phyloP scores from a whole-genome alignment of 2,888 invertebrate genomes.

The Drosophila affinis region DNA sequence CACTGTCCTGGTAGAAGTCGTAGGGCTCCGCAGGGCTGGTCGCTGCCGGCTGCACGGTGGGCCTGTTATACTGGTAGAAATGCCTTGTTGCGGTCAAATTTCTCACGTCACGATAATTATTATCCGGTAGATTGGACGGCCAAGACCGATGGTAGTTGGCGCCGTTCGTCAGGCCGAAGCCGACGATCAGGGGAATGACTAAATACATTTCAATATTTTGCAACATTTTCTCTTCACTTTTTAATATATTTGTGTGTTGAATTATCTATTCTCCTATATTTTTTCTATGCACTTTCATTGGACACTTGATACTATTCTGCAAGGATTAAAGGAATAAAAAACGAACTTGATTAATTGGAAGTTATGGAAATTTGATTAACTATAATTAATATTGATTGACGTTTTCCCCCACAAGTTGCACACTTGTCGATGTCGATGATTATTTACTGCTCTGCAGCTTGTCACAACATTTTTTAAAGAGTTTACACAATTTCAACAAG shows the following conservation, averaged over 20 bases:
- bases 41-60: constrained; percentile 9
- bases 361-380: not conserved
- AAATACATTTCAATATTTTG: constrained; percentile 16
- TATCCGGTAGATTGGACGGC: not conserved
- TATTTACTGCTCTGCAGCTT: constrained; percentile 14
- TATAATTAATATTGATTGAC: constrained; percentile 10
- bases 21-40: not conserved
- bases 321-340: constrained; percentile 7
- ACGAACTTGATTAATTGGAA: not conserved
- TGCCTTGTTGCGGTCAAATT: constrained; percentile 20
- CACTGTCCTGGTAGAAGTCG: constrained; percentile 6
- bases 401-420: not conserved
- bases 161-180: not conserved
- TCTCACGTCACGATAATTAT: constrained; percentile 20
- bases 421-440: constrained; percentile 7
- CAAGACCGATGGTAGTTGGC: constrained; percentile 7
- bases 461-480: constrained; percentile 25
- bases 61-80: not conserved
- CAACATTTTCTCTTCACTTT: not conserved
- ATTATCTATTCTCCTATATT: not conserved
- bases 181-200: not conserved
- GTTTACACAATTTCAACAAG: constrained; percentile 32
- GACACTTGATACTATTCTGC: constrained; percentile 10
- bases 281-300: constrained; percentile 7
- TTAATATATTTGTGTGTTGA: not conserved